Base-by-base conservation (phyloP, 1,140 invertebrate species). In the Lepidurus arcticus region DNA sequence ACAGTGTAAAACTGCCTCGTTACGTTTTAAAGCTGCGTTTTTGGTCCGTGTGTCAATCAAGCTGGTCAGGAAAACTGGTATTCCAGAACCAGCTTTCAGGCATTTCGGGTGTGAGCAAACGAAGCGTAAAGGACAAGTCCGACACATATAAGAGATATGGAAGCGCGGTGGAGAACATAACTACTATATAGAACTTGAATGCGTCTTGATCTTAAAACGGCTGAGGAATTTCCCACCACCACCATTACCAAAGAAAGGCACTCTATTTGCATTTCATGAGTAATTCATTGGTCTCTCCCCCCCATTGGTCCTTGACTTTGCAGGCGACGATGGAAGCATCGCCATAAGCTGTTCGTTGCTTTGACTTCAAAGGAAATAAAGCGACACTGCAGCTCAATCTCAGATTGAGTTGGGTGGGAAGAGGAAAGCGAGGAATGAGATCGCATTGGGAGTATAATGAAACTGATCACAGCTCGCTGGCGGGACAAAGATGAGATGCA, bases 241-340 rank as follows among this genome's bases (percentile, higher is more conserved):
- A 65, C 53, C 8, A 21, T 21, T 7, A 13, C 53, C 16, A 65
- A 65, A 21, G 21, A 65, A 65, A 65, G 53, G 53, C 53, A 9
- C 16, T 65, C 53, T 65, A 65, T 65, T 65, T 65, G 53, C 53
- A 65, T 65, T 65, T 65, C 53, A 65, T 65, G 53, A 65, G 53
- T 65, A 65, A 65, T 65, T 65, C 53, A 65, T 65, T 65, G 53
- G 53, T n/a, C 16, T 16, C 47, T 65, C 53, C 53, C 47, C 21
- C 21, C 53, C 53, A n/a, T 16, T 7, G 53, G 53, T 65, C n/a
- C 13, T 65, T 65, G 53, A 65, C 16, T 65, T 65, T 65, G 21
- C n/a, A 65, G 53, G 21, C 16, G 16, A 21, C 21, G 53, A 65
- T n/a, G 21, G 53, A 65, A n/a, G 16, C 53, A 65, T 7, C n/a